phyloP scores from a whole-genome alignment of 2,888 invertebrate genomes.

The Cybosia mesomella region DNA sequence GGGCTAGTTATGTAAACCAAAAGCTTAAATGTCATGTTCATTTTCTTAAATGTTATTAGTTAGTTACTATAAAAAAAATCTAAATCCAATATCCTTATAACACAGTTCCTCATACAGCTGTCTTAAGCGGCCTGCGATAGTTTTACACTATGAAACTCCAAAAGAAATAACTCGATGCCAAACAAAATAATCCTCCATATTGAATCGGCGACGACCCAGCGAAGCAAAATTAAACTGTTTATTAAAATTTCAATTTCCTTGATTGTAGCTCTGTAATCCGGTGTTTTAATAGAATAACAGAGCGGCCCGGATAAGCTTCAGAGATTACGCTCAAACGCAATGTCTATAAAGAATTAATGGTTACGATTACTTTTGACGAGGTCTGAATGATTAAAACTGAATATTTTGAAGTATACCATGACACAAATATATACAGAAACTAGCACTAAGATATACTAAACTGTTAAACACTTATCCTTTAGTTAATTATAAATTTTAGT shows the following conservation, averaged over 20 bases:
- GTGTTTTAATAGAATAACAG: slow-evolving; percentile 54
- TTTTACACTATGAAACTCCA: slow-evolving; percentile 67
- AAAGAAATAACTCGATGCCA: slow-evolving; percentile 53
- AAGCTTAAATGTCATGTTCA: no score
- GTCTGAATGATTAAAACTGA: slow-evolving; percentile 26
- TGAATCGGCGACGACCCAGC: slow-evolving; percentile 44
- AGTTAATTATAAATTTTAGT: no score
- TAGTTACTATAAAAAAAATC: neutral
- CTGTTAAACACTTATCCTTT: no score
- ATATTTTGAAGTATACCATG: neutral
- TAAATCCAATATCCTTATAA: neutral
- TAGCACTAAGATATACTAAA: no score
- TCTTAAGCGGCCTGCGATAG: slow-evolving; percentile 62
- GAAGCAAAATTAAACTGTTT: slow-evolving; percentile 55
- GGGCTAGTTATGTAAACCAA: no score
- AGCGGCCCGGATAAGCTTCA: slow-evolving; percentile 44
- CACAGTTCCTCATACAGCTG: slow-evolving; percentile 67
- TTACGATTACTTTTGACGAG: slow-evolving; percentile 32
- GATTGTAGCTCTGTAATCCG: slow-evolving; percentile 50
- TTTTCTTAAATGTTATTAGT: no score
- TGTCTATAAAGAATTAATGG: slow-evolving; percentile 46
- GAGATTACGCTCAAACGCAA: slow-evolving; percentile 43
- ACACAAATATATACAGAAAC: no score
- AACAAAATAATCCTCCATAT: slow-evolving; percentile 54
- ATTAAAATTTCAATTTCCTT: slow-evolving; percentile 63